A percentile compares a stretch with the other conserved stretches of the same genome.
Evolutionary conservation across 2,113 vertebrate species (phyloP).

Genomic region (Empidonax traillii): DNA sequence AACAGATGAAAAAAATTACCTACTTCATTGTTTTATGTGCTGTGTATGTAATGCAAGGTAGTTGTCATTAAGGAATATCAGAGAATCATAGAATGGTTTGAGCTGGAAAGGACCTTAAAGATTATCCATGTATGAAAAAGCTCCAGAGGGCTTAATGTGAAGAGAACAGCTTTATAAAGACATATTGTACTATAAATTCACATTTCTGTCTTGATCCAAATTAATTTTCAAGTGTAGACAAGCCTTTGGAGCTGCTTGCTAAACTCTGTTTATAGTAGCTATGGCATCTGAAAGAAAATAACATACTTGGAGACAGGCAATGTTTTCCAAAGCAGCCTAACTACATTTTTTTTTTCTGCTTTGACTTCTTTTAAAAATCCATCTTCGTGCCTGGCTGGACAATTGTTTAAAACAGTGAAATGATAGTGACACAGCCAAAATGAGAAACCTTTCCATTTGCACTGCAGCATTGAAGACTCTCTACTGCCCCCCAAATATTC

Average conservation of each 20-base stretch:
- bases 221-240: constrained; percentile 46
- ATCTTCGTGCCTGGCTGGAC: neutral
- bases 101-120: neutral
- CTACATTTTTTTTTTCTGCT: neutral
- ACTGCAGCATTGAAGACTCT: neutral
- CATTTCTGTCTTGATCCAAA: constrained; percentile 33
- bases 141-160: neutral
- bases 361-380: neutral
- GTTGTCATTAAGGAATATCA: neutral
- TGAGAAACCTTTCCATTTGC: constrained; percentile 18
- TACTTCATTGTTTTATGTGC: neutral
- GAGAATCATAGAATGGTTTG: neutral
- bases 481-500: neutral
- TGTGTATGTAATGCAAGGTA: neutral
- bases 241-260: neutral
- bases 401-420: neutral
- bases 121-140: neutral
- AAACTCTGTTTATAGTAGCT: neutral
- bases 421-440: constrained; percentile 5
- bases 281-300: constrained; percentile 4
- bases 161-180: neutral
- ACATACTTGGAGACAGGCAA: neutral
- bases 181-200: neutral
- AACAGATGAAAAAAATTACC: neutral
- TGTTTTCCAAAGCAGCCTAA: neutral